Evolutionary conservation across 1,140 invertebrate species (phyloP).

Genomic region (Acromyrmex heyeri): DNA sequence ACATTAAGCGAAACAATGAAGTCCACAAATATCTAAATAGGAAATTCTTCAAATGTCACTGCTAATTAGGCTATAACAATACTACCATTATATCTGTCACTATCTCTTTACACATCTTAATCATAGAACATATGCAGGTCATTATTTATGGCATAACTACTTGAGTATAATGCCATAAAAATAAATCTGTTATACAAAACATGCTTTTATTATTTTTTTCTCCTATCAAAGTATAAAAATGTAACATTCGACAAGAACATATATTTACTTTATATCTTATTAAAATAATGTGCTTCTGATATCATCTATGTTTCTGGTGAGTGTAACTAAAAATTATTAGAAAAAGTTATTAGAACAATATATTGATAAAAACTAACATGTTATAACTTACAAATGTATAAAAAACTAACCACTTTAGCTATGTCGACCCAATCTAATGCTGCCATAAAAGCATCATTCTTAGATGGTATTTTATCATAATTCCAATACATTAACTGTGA

Average conservation of each 20-base stretch:
- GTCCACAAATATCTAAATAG: conserved; percentile 50
- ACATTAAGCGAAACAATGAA: conserved; percentile 61
- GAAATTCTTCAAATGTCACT: background rate
- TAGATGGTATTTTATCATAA: conserved; percentile 91
- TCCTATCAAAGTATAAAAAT: conserved; percentile 59
- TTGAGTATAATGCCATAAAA: conserved; percentile 58
- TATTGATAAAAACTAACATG: background rate
- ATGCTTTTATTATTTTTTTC: conserved; percentile 16
- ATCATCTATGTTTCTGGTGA: conserved; percentile 66
- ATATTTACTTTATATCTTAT: conserved; percentile 5
- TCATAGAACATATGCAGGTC: conserved; percentile 49
- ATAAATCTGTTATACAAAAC: conserved; percentile 60
- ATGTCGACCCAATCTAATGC: conserved; percentile 93
- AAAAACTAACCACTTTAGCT: conserved; percentile 89
- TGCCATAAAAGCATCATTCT: conserved; percentile 89
- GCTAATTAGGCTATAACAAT: conserved; percentile 18
- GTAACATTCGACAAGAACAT: conserved; percentile 52
- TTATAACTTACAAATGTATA: conserved; percentile 24
- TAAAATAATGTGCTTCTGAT: conserved; percentile 23
- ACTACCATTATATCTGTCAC: background rate
- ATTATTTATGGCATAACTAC: conserved; percentile 64
- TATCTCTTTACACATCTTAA: conserved; percentile 31
- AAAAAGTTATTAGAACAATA: conserved; percentile 50
- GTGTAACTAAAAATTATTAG: conserved; percentile 75
- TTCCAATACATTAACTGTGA: conserved; percentile 92